Evolutionary conservation across 2,888 invertebrate genomes (phyloP), one percentile per base, ranked within the genome.

Genomic region (Lepidocyrtinus sp.): DNA sequence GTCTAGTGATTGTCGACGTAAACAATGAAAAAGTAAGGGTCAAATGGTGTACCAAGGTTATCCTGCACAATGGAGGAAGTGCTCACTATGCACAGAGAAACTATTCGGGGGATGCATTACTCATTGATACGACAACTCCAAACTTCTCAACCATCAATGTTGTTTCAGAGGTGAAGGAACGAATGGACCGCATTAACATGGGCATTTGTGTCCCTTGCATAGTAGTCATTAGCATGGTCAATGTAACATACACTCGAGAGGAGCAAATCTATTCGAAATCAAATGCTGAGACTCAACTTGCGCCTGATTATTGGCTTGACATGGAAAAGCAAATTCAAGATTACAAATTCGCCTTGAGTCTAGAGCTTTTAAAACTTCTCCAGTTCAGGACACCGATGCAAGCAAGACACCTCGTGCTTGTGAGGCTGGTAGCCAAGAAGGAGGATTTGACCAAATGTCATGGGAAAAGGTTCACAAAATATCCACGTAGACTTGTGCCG

Each of bases 361-460:
- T 26, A n/a, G 75, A 75, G 61, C 27, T 85, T 1, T 45, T 46
- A 15, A 62, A 76, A 24, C 45, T 84, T 15, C 80, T 85, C 0
- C 84, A 84, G 71, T 85, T 75, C 71, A 71, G 74, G 46, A 86
- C 85, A 26, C 86, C 86, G 5, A 71, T 85, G 1, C 69, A 76
- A 19, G 72, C 80, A 9, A 64, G 86, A 26, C 81, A 83, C 64
- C 73, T 86, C 22, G 71, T 86, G 9, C 55, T 86, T 2, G 81
- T 84, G 12, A 45, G 86, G 15, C 63, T 85, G 5, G 82, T 78
- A n/a, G 73, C 82, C 1, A 70, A 27, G 15, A 26, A 68, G 12
- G 62, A 81, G 15, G 82, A 85, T 19, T 63, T 86, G 27, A 77
- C 74, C 15, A 62, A 81, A n/a, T 82, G 78, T 22, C 65, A 73